A percentile compares a stretch with the other conserved stretches of the same genome.
These are phyloP conservation scores for Matsumyia berberina DNA, from an alignment of 2,888 invertebrate species.

Conservation along the genomic window DNA sequence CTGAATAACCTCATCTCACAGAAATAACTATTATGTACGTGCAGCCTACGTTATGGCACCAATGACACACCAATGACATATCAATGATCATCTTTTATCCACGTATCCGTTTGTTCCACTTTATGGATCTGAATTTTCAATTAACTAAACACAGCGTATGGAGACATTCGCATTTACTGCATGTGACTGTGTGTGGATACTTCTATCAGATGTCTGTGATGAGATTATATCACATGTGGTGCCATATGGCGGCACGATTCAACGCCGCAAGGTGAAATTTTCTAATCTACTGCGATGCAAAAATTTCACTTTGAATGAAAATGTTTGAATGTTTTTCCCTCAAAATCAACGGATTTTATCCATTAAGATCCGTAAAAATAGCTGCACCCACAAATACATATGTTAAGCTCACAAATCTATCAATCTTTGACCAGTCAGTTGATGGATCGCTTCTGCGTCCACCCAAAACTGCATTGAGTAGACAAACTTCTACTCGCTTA, in stretches of 20 bases:
- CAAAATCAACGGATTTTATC: constrained; percentile 11
- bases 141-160: constrained; percentile 66
- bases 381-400: constrained; percentile 10
- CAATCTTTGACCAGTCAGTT: constrained; percentile 47
- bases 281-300: constrained; percentile 30
- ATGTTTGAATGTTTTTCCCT: background rate
- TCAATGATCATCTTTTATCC: constrained; percentile 71
- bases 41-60: constrained; percentile 51
- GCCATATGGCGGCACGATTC: constrained; percentile 69
- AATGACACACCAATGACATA: constrained; percentile 70
- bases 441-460: constrained; percentile 59
- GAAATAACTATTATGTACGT: constrained; percentile 34
- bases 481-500: constrained; percentile 32
- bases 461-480: constrained; percentile 27
- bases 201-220: constrained; percentile 68
- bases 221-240: constrained; percentile 72
- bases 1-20: constrained; percentile 23
- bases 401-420: constrained; percentile 52
- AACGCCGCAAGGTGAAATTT: constrained; percentile 68
- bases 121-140: constrained; percentile 75
- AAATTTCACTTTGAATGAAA: constrained; percentile 53
- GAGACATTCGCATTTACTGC: constrained; percentile 63
- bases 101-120: constrained; percentile 72
- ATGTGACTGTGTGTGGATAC: constrained; percentile 24
- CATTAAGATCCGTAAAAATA: constrained; percentile 5